phyloP scores from a whole-genome alignment of 2,888 invertebrate species.

The Prostheceraeus crozeri region DNA sequence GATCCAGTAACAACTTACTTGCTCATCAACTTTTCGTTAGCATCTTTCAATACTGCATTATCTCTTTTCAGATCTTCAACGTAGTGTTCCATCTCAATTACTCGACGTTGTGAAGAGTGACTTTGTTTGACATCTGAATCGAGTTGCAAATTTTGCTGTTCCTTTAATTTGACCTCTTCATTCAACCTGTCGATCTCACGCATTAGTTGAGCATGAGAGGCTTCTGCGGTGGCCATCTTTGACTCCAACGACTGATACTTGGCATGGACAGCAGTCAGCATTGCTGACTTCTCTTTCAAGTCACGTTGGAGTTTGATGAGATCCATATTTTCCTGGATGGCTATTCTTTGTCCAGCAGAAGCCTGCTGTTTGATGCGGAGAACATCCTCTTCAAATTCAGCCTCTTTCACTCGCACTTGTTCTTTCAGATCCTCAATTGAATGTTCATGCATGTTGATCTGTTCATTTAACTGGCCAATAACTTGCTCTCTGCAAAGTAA shows the following conservation, averaged over 20 bases:
- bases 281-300: conserved; percentile 52
- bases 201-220: neutral
- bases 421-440: conserved; percentile 51
- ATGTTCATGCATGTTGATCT: conserved; percentile 51
- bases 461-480: conserved; percentile 51
- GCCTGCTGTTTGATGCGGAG: conserved; percentile 53
- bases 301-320: conserved; percentile 57
- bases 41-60: conserved; percentile 55
- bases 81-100: conserved; percentile 53
- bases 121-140: too few relatives aligned
- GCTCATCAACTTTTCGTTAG: conserved; percentile 57
- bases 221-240: neutral
- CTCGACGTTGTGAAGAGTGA: too few relatives aligned
- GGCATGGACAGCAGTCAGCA: conserved; percentile 8
- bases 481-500: conserved; percentile 45
- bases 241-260: conserved; percentile 5
- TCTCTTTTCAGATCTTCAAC: conserved; percentile 52
- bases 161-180: conserved; percentile 5
- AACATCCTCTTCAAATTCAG: conserved; percentile 54
- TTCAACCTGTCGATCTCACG: conserved; percentile 20
- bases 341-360: conserved; percentile 39
- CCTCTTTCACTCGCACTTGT: conserved; percentile 50
- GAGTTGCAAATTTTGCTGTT: neutral
- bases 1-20: too few relatives aligned
- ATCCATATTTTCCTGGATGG: conserved; percentile 57